A percentile compares a stretch with the other conserved stretches of the same genome.
Evolutionary conservation across 2,113 vertebrate species (phyloP).

Genomic region (Semicossyphus pulcher): DNA sequence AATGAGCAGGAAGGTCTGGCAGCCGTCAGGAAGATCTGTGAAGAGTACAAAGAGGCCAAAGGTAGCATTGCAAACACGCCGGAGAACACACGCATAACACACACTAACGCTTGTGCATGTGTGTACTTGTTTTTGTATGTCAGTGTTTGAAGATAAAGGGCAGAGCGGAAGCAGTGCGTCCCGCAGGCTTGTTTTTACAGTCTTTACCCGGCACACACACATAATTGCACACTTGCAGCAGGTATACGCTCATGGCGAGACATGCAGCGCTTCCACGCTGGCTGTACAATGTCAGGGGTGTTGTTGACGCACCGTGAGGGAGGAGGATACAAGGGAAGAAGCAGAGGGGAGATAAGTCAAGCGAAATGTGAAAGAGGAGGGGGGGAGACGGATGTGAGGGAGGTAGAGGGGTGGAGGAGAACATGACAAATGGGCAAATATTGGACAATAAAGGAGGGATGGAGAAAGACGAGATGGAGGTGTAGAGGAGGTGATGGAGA

Average conservation of each 20-base stretch:
- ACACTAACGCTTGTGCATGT: not conserved
- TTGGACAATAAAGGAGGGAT: conserved; percentile 3
- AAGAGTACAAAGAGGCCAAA: conserved; percentile 84
- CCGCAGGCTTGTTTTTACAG: conserved; percentile 51
- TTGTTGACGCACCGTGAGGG: conserved; percentile 13
- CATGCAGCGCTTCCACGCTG: conserved; percentile 13
- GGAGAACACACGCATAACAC: conserved; percentile 1
- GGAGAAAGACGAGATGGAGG: conserved; percentile 9
- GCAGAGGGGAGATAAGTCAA: not conserved
- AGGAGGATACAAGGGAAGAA: conserved; percentile 3
- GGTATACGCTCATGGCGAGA: not conserved
- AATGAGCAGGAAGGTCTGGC: conserved; percentile 80
- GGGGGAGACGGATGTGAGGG: not conserved
- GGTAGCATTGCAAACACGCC: conserved; percentile 75
- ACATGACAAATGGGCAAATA: conserved; percentile 26
- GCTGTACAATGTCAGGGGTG: conserved; percentile 24
- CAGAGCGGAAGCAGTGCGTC: conserved; percentile 44
- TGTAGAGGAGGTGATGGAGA: conserved; percentile 22
- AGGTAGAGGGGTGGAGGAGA: not conserved
- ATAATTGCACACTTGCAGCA: conserved; percentile 32
- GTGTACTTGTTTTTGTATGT: conserved; percentile 38
- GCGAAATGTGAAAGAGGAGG: not conserved
- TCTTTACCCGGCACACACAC: conserved; percentile 26
- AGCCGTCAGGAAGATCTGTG: conserved; percentile 80
- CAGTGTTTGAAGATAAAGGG: conserved; percentile 62